Base-by-base conservation (phyloP, 2,888 invertebrate genomes). In the Tipula lateralis region DNA sequence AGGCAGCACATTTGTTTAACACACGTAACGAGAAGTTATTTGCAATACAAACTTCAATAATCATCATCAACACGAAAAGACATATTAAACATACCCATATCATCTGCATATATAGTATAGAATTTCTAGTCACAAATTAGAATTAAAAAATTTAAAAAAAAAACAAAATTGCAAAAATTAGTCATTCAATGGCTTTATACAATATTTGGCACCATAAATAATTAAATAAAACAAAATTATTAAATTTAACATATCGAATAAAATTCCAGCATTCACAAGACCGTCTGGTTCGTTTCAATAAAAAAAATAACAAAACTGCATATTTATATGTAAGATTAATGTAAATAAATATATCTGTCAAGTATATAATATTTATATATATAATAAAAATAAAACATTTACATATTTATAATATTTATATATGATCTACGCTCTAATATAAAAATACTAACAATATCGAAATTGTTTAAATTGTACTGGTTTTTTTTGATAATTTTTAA, bases 131-230 rank as follows among this genome's bases (percentile, higher is more conserved):
- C 66, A 66, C 66, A 24, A 66, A 24, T 24, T 50, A 19, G 19
- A 50, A 50, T 9, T 19, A 19, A 19, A 50, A 50, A 50, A 50
- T 50, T 50, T 13, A 12, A 50, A 50, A 24, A 24, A 66, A 24
- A 66, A 66, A 24, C 19, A 66, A 66, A 66, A 66, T 24, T 24
- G 66, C 66, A 66, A 66, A 66, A 19, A 66, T 66, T 66, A 24
- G 66, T 66, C 66, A 66, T 66, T 66, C 66, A 66, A 9, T 66
- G 66, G 66, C 66, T 66, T 66, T 66, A 24, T 66, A 66, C 66
- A 66, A 3, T 66, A 66, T 66, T 66, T 66, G 66, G 66, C 66
- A 66, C 66, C 66, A 66, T 24, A 66, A 66, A 66, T 66, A 66
- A 9, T 12, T 66, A 66, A 66, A 66, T n/a, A n/a, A n/a, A n/a